phyloP scores from a whole-genome alignment of 2,888 invertebrate species.

The Lasioglossum leucozonium region DNA sequence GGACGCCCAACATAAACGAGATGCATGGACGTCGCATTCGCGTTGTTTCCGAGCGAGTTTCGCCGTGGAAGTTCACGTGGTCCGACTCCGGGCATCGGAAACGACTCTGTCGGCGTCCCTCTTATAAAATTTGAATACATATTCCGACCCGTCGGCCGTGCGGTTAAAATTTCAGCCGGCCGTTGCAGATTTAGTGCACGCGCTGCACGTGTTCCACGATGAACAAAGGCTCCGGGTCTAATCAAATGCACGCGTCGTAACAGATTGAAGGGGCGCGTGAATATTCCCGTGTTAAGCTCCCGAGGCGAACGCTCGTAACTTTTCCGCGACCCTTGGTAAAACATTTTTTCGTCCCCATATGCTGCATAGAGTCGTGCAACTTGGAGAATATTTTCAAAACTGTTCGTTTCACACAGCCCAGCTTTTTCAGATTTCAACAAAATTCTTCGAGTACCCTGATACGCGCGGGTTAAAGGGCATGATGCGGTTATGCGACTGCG shows the following conservation, averaged over 20 bases:
- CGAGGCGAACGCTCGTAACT: background rate
- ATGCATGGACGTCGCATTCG: no score
- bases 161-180: conserved; percentile 6
- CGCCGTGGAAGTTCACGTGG: background rate
- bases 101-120: background rate
- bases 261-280: conserved; percentile 9
- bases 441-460: no score
- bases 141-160: background rate
- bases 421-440: background rate
- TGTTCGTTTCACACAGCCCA: background rate
- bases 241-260: conserved; percentile 13
- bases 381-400: background rate
- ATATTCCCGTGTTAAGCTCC: background rate
- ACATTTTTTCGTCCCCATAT: background rate
- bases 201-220: background rate
- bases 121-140: conserved; percentile 11
- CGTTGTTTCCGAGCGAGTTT: background rate
- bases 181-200: background rate
- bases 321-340: background rate
- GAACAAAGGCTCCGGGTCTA: conserved; percentile 10
- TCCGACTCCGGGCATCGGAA: background rate
- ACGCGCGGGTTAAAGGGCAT: no score
- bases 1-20: no score
- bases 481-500: no score
- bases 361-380: background rate